A percentile compares a stretch with the other conserved stretches of the same genome.
phyloP scores from a whole-genome alignment of 2,113 vertebrate species.

The Tachysurus fulvidraco region DNA sequence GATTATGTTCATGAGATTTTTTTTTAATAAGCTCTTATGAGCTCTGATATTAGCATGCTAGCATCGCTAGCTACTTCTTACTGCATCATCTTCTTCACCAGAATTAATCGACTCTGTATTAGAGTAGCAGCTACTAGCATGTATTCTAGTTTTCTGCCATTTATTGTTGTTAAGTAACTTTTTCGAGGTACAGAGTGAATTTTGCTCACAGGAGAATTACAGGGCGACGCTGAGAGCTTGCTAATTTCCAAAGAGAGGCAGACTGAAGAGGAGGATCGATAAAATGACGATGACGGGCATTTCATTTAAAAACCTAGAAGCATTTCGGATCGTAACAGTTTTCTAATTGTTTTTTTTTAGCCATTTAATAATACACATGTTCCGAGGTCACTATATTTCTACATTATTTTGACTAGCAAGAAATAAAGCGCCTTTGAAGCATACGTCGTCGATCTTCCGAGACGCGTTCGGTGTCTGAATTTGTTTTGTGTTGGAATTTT shows the following conservation, averaged over 20 bases:
- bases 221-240: neutral
- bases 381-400: neutral
- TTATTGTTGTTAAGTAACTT: neutral
- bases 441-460: neutral
- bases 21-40: neutral
- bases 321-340: neutral
- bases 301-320: neutral
- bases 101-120: neutral
- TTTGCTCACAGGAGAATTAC: neutral
- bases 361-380: neutral
- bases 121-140: neutral
- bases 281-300: neutral
- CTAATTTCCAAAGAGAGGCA: neutral
- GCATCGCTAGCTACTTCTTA: neutral
- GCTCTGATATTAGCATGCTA: neutral
- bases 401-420: neutral
- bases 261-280: neutral
- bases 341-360: neutral
- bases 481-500: neutral
- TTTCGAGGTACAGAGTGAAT: neutral
- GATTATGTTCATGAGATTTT: neutral
- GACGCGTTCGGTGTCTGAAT: neutral
- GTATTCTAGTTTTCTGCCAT: neutral
- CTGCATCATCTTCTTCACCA: neutral
- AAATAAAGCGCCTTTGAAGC: neutral